Evolutionary conservation across 2,797 vertebrate genomes (phyloP).

Genomic region (Accipiter fasciatus): DNA sequence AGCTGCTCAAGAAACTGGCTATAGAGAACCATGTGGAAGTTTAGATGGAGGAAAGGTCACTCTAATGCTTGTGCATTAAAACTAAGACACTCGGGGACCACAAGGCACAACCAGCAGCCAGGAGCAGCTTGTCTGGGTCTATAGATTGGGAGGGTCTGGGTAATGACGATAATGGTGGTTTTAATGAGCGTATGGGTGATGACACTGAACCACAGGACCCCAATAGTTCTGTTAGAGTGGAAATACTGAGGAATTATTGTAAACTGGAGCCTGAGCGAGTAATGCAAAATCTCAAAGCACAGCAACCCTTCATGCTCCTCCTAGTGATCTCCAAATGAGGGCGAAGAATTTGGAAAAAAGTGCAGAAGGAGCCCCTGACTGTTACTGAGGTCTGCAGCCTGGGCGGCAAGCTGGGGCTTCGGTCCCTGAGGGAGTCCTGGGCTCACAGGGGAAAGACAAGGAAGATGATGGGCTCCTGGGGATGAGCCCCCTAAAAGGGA

Average conservation of each 20-base stretch:
- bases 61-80: background rate
- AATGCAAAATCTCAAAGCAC: background rate
- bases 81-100: rapidly evolving
- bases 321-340: background rate
- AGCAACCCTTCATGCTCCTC: background rate
- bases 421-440: background rate
- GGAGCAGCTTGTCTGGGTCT: background rate
- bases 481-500: background rate
- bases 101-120: background rate
- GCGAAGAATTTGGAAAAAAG: background rate
- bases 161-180: background rate
- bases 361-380: background rate
- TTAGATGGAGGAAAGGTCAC: background rate
- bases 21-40: background rate
- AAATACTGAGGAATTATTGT: background rate
- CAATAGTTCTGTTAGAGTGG: background rate
- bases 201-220: background rate
- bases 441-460: rapidly evolving
- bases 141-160: background rate
- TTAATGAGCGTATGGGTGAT: background rate
- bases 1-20: background rate
- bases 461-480: background rate
- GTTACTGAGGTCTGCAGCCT: too few relatives aligned
- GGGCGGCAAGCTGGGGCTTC: background rate
- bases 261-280: background rate